Evolutionary conservation across 2,888 invertebrate genomes (phyloP), one percentile per base, ranked within the genome.

Genomic region (Colletes collaris): DNA sequence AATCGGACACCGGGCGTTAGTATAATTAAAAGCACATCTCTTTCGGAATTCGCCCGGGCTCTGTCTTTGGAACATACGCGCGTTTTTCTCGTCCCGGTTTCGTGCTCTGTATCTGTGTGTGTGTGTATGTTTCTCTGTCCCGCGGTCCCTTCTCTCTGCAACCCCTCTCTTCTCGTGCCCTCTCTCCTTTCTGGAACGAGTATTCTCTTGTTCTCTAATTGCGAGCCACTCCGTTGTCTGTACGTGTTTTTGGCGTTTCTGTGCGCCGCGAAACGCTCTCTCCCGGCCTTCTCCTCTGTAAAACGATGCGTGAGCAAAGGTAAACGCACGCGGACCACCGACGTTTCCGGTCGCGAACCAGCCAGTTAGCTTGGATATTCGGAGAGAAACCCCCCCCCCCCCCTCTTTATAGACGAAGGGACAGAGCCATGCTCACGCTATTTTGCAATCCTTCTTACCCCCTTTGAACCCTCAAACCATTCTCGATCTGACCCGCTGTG

Each of bases 1-100:
- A 91, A 92, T 92, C 91, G 90, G 89, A 90, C 89, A 90, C 89
- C 87, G 79, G 84, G 84, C 88, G 88, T 89, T 89, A 88, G 88
- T 89, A 89, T 92, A 91, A 92, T 92, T 92, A 91, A 91, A 92
- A 91, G 91, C 90, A 87, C 91, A 91, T 91, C 91, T 91, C 86
- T 90, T 90, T 89, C 82, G 88, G 89, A 87, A 90, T 90, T 90
- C 88, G 82, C 84, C 84, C 86, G 85, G 82, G 40, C 46, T 60
- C 50, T 52, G 66, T 65, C 63, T 52, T 27, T 53, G 55, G n/a
- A 50, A 46, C 44, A 46, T 10, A 53, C 62, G 27, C 58, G 44
- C 50, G 56, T 55, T 55, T 63, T 11, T 50, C 55, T 56, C 52
- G 27, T 40, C 16, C 44, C 10, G 53, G 53, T 19, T 27, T 66